Evolutionary conservation across 2,797 vertebrate genomes (phyloP), one percentile per base, ranked within the genome.

Genomic region (Pristis pectinata): DNA sequence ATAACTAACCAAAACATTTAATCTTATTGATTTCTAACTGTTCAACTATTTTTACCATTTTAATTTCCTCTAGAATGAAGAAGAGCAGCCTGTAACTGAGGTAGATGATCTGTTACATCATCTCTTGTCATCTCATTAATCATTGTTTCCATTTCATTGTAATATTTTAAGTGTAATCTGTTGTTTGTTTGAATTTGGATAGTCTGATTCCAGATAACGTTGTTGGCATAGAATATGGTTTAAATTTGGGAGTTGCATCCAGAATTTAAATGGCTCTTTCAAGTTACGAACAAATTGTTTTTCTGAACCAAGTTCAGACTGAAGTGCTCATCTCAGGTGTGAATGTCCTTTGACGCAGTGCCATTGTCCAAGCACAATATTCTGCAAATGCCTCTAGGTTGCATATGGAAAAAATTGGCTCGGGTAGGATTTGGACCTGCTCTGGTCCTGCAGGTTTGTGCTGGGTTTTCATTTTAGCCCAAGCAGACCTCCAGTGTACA

Each of bases 171-270:
- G 34, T 59, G 30, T 59, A 27, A 89, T 95, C 94, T 96, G 96
- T 96, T 95, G 95, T 96, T 83, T 96, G 94, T 96, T 96, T 97
- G 95, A 95, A 95, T 95, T 95, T 95, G 94, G 53, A 74, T 74
- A 59, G 53, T 59, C 53, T 77, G 77, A 64, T 83, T 34, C 61
- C 76, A 64, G 76, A 27, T 6, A 59, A 64, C 34, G 59, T 79
- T n/a, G 9, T 44, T 74, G 70, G 0, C 1, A n/a, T 67, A 34
- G n/a, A 91, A 67, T 91, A 64, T 67, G n/a, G n/a, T 91, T 61
- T 15, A 37, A 72, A 64, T 67, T 37, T 22, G 19, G 59, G 59
- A 9, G 1, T 89, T 61, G 11, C 22, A 7, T 17, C 15, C 59
- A 8, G 85, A 9, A 3, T 34, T 15, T 34, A 59, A 56, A 56